A percentile compares a stretch with the other conserved stretches of the same genome.
Evolutionary conservation across 2,797 vertebrate genomes (phyloP).

Genomic region (Sphenopsis melanotis): DNA sequence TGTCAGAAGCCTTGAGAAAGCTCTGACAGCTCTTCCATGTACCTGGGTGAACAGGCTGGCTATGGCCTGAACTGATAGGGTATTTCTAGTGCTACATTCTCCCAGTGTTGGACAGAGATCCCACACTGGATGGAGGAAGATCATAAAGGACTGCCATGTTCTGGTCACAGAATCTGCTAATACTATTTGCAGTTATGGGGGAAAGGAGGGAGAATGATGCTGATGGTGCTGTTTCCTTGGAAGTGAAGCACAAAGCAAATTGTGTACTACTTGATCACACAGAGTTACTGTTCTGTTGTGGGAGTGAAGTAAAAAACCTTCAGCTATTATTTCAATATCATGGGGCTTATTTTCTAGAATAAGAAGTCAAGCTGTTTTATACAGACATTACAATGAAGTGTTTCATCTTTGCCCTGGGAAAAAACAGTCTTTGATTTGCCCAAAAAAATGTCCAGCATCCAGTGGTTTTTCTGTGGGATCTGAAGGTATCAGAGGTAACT

Average conservation of each 20-base stretch:
- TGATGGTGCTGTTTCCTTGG: neutral
- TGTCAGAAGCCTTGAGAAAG: neutral
- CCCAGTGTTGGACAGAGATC: neutral
- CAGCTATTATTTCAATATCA: neutral
- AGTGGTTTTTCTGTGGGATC: neutral
- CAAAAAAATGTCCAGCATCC: neutral
- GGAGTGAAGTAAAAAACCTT: neutral
- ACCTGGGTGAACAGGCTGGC: neutral
- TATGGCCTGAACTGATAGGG: fast-evolving
- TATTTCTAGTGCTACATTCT: neutral
- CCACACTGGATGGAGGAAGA: neutral
- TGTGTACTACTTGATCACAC: neutral
- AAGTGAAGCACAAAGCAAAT: neutral
- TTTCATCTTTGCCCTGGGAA: neutral
- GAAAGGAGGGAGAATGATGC: neutral
- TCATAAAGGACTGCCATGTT: neutral
- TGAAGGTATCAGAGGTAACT: neutral
- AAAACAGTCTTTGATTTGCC: neutral
- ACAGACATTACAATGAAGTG: neutral
- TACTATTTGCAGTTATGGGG: neutral
- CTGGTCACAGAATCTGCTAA: neutral
- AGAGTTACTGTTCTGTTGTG: neutral
- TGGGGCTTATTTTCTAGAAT: neutral
- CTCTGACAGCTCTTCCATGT: neutral
- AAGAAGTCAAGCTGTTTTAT: neutral